Evolutionary conservation across 2,888 invertebrate genomes (phyloP), one percentile per base, ranked within the genome.

Genomic region (Buathra laborator): DNA sequence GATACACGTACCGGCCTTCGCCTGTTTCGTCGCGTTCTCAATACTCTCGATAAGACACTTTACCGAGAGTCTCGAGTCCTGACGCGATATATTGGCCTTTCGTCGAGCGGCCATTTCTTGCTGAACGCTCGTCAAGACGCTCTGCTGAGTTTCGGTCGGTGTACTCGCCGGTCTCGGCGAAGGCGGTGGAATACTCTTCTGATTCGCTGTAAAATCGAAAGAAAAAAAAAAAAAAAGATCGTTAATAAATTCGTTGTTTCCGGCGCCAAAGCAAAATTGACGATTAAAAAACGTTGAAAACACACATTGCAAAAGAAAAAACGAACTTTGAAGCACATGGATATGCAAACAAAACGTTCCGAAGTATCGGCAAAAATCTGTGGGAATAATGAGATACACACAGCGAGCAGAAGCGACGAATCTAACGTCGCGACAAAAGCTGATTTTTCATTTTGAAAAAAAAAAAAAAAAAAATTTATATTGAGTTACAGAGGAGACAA

Each of bases 21-120:
- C 96, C 89, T 96, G 96, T 93, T 97, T 97, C 53, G 97, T 97
- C 24, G 96, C 96, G 92, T 97, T 98, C 94, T 99, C 98, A 83
- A 99, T 98, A 89, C 97, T 97, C 92, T 98, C 98, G 85, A 99
- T 98, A 44, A 99, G 94, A 74, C 97, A 97, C 93, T 98, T 98
- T 9, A 99, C 99, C 0, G 98, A 98, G 71, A 98, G 95, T 46
- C 97, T 95, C 32, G 97, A 97, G 92, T 97, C 98, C 91, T 97
- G 96, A 1, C 95, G 94, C 46, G 94, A 91, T 76, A 95, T 93
- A 64, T 94, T 94, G 44, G 85, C 85, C 91, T 96, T 96, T 37
- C 95, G 93, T 86, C 96, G 92, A 86, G 95, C 92, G 84, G 95
- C 94, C 91, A 96, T 94, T 90, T 96, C 96, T 89, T 95, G 94